phyloP scores from a whole-genome alignment of 2,888 invertebrate species.

The Parnassius glacialis region DNA sequence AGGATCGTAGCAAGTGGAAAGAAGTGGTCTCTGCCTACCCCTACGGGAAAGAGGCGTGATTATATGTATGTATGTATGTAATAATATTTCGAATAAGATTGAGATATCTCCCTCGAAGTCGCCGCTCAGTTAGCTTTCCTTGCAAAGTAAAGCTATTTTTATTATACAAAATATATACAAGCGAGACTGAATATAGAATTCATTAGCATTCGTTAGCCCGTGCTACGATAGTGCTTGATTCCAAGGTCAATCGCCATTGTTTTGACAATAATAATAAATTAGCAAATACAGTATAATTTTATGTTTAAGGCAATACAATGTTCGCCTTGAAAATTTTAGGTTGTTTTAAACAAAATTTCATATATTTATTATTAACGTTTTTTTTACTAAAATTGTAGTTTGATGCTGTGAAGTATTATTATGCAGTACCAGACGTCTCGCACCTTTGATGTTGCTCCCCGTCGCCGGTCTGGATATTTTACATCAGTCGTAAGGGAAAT shows the following conservation, averaged over 20 bases:
- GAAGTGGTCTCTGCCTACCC: too few species aligned
- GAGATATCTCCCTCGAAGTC: background rate
- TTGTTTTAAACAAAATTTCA: too few species aligned
- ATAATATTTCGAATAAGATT: conserved; percentile 3
- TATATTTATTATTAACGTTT: too few species aligned
- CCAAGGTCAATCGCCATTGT: conserved; percentile 19
- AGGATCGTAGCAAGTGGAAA: too few species aligned
- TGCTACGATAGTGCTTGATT: conserved; percentile 8
- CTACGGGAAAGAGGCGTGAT: too few species aligned
- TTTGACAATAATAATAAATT: conserved; percentile 20
- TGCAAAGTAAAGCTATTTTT: conserved; percentile 6
- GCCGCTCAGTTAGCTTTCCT: background rate
- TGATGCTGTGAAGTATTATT: too few species aligned
- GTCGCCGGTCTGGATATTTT: too few species aligned
- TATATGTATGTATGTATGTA: too few species aligned
- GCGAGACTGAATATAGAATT: conserved; percentile 20
- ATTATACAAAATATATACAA: conserved; percentile 9
- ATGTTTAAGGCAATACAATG: background rate
- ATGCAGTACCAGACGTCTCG: too few species aligned
- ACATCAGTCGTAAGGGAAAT: too few species aligned
- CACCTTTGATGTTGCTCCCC: too few species aligned
- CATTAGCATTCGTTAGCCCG: conserved; percentile 22
- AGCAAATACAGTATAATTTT: conserved; percentile 13
- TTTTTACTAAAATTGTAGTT: too few species aligned
- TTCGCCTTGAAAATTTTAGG: background rate